Evolutionary conservation across 2,113 vertebrate species (phyloP), one percentile per base, ranked within the genome.

Genomic region (Calidris pygmaea): DNA sequence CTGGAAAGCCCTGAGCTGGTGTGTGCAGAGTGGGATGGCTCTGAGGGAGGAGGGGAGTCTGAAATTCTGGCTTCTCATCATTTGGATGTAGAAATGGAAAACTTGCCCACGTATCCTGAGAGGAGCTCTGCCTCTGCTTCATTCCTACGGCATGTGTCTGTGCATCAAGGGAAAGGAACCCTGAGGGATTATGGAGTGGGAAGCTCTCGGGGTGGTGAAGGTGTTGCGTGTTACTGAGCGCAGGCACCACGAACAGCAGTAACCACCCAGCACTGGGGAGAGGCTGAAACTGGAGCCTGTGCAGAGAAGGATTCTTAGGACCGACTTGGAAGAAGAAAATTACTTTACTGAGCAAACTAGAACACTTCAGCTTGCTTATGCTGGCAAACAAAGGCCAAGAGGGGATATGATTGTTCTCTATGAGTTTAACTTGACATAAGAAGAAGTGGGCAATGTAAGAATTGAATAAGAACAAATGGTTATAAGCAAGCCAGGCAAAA

Each of bases 121-220:
- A 91, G 65, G 56, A 97, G 79, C 83, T 90, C 74, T 90, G 76
- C 87, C 95, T 92, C 83, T 7, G 0, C 92, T 67, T 59, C 26
- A 0, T 85, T 58, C 30, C 27, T 77, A 24, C 8, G 1, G 62
- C 47, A 0, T 14, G 1, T 19, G 32, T 37, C 53, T 63, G 34
- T 73, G 79, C 71, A 3, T 10, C 2, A 5, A 55, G 35, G 52
- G 58, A 24, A 26, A 18, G 83, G 60, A 74, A 7, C 60, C 26
- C n/a, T 21, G 86, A 68, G 30, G 48, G 39, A 45, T 43, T 10
- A 5, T 8, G 37, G 72, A 74, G 66, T 55, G 72, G 83, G 79
- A 60, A 50, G 67, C 39, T 43, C 58, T 52, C 7, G 0, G 35
- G 62, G 55, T 83, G 75, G 67, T n/a, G 72, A 18, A 32, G 3